Conservation (phyloP, 2,113 vertebrate species). For the Nesoenas mayeri region DNA sequence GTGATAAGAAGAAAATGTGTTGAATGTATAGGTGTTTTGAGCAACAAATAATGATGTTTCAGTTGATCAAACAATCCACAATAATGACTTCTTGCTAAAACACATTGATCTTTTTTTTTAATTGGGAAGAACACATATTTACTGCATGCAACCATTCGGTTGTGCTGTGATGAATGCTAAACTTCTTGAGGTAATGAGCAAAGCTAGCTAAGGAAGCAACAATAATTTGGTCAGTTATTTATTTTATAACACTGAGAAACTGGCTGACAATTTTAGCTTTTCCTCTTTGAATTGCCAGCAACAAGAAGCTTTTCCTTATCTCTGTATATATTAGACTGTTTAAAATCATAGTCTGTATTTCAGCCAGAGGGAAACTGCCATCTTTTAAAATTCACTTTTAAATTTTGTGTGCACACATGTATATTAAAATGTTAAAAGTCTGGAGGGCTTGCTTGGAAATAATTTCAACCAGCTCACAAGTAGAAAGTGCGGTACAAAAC, state of each 20-base stretch:
- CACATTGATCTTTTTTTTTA: neutral
- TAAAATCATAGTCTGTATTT: neutral
- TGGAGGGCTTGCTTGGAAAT: neutral
- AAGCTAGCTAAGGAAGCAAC: neutral
- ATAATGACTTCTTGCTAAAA: neutral
- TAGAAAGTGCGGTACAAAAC: neutral
- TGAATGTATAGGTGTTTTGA: neutral
- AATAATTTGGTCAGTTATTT: neutral
- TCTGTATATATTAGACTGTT: neutral
- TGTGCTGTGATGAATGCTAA: neutral
- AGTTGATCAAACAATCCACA: neutral
- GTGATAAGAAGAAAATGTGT: neutral
- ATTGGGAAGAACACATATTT: neutral
- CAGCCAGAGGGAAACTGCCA: neutral
- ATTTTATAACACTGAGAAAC: neutral
- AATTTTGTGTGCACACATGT: fast-evolving
- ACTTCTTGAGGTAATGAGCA: neutral
- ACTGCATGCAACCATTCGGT: neutral
- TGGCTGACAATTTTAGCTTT: neutral
- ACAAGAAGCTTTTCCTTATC: neutral
- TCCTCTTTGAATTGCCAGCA: neutral
- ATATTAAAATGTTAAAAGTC: neutral
- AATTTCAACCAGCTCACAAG: neutral
- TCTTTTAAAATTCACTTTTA: neutral
- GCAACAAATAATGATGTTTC: neutral